Conservation (phyloP, 2,113 vertebrate species). For the Eidolon helvum region DNA sequence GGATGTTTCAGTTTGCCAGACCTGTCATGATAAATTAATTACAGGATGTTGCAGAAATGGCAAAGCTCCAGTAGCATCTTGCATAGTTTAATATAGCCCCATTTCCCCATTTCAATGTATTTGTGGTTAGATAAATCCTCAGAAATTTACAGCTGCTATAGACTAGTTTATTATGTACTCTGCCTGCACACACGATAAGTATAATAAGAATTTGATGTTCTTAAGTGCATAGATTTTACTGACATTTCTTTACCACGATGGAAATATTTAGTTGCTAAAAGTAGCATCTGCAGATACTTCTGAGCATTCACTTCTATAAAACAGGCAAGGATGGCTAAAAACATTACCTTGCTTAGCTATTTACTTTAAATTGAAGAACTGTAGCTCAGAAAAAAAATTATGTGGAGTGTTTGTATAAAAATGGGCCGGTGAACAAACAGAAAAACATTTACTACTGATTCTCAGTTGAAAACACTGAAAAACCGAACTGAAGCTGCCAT, state of each 20-base stretch:
- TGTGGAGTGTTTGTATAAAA: neutral
- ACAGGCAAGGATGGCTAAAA: slow-evolving; percentile 44
- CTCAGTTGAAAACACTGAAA: slow-evolving; percentile 68
- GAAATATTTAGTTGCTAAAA: slow-evolving; percentile 77
- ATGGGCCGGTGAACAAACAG: neutral
- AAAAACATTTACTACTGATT: slow-evolving; percentile 15
- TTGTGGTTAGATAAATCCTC: slow-evolving; percentile 97
- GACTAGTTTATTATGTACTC: slow-evolving; percentile 92
- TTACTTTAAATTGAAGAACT: slow-evolving; percentile 9
- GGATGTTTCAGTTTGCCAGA: slow-evolving; percentile 99
- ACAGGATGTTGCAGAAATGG: slow-evolving; percentile 99
- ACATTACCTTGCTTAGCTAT: neutral
- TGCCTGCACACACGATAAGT: slow-evolving; percentile 81
- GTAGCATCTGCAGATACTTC: slow-evolving; percentile 67
- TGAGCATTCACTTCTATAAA: slow-evolving; percentile 44
- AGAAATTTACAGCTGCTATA: slow-evolving; percentile 92
- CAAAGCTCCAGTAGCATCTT: slow-evolving; percentile 89
- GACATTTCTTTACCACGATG: slow-evolving; percentile 76
- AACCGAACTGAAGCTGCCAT: slow-evolving; percentile 64
- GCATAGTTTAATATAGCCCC: slow-evolving; percentile 95
- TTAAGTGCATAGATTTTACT: slow-evolving; percentile 81
- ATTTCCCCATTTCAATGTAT: slow-evolving; percentile 97
- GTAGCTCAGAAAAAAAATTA: slow-evolving; percentile 26
- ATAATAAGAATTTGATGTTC: slow-evolving; percentile 81
- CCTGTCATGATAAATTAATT: slow-evolving; percentile 99